Evolutionary conservation across 2,797 vertebrate species (phyloP).

Genomic region (Premnoplex brunnescens): DNA sequence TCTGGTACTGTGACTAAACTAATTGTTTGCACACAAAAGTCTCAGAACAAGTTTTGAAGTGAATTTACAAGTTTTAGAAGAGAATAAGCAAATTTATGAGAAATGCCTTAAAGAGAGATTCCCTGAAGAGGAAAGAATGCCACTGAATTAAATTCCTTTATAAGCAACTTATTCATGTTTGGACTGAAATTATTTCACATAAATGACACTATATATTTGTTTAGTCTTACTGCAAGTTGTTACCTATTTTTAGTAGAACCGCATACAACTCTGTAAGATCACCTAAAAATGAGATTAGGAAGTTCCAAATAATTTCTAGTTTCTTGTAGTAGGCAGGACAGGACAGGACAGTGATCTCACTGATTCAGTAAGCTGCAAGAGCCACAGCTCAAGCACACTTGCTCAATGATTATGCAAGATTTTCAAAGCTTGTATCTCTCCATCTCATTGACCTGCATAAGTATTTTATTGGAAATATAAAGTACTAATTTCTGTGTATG

Average conservation of each 20-base stretch:
- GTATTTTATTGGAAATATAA: not conserved
- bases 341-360: not conserved
- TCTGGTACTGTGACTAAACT: slow-evolving; percentile 50
- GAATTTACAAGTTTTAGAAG: slow-evolving; percentile 59
- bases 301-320: not conserved
- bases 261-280: not conserved
- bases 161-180: slow-evolving; percentile 19
- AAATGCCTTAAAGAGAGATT: slow-evolving; percentile 34
- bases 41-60: slow-evolving; percentile 62
- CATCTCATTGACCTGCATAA: not conserved
- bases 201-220: slow-evolving; percentile 24
- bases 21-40: slow-evolving; percentile 59
- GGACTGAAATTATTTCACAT: slow-evolving; percentile 22
- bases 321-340: not conserved
- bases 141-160: slow-evolving; percentile 54
- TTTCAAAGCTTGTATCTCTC: not conserved
- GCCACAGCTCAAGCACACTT: not conserved
- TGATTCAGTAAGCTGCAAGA: not conserved
- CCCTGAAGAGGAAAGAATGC: slow-evolving; percentile 42
- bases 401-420: not conserved
- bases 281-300: not conserved
- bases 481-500: not conserved
- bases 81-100: slow-evolving; percentile 51
- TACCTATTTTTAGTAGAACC: slow-evolving; percentile 12
- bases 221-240: slow-evolving; percentile 10